Evolutionary conservation across 2,888 invertebrate genomes (phyloP), one percentile per base, ranked within the genome.

Genomic region (Drosophila nr. medialis): DNA sequence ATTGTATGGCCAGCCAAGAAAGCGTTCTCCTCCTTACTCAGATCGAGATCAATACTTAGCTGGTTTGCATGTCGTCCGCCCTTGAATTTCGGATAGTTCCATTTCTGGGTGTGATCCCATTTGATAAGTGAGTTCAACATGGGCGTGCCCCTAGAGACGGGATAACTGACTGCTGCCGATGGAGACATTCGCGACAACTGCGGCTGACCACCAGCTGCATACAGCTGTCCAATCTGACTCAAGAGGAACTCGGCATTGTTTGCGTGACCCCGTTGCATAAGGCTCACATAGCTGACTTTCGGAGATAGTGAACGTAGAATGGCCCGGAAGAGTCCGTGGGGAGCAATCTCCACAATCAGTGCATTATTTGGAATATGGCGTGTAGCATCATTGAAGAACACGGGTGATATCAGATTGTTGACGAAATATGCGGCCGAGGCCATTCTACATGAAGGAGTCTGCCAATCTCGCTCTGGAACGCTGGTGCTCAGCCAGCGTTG

Each of bases 361-460:
- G 99, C 98, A 92, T 97, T 96, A 77, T 95, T 95, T 8, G 99
- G 99, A 56, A 99, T 95, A 91, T 96, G 95, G 75, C 94, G 93
- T 74, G 98, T 91, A 6, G 97, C 98, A 92, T 98, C 98, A 90
- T 98, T 96, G 94, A 98, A 99, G 55, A 97, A 94, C 61, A 99
- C 99, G 4, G 99, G 98, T 34, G 98, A 98, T 70, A 98, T 94
- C 75, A 99, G 94, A 93, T 99, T 99, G 94, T 99, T 98, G 34
- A 98, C 98, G 92, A 99, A 98, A 94, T 99, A 99, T 29, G 96
- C 97, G 0, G 98, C 96, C 30, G 98, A 98, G 77, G 98, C 98
- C 83, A 95, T 94, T 90, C 95, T 95, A 0, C 98, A 91, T 29
- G 97, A 92, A 0, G 96, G 95, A 1, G 95, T 94, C 74, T 94